A percentile compares a stretch with the other conserved stretches of the same genome.
These are phyloP conservation scores for Lumbricus terrestris DNA, from an alignment of 2,888 invertebrate genomes.

Conservation along the genomic window DNA sequence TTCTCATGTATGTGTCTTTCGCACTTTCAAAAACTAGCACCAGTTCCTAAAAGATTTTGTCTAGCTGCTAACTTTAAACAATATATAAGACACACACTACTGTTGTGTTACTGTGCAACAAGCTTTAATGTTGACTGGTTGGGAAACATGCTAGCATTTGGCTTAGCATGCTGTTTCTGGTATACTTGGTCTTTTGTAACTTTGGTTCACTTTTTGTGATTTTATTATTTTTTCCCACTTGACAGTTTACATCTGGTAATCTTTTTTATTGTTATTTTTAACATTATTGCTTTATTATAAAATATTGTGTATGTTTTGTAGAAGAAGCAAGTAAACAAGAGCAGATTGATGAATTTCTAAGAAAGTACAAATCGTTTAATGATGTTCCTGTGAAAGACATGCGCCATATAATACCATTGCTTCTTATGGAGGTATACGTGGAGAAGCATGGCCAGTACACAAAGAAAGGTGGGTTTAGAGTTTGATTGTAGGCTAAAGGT, in stretches of 20 bases:
- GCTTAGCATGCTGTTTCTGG: neutral
- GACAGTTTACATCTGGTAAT: neutral
- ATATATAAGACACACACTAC: neutral
- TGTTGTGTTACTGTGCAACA: neutral
- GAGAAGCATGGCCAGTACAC: conserved; percentile 9
- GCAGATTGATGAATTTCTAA: conserved; percentile 13
- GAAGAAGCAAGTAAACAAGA: conserved; percentile 7
- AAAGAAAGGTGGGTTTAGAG: conserved; percentile 4
- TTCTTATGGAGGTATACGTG: conserved; percentile 14
- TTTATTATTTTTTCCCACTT: neutral
- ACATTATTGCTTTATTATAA: neutral
- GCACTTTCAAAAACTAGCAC: neutral
- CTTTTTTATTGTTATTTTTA: neutral
- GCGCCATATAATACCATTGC: conserved; percentile 16
- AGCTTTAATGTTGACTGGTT: neutral
- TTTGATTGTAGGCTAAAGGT: neutral
- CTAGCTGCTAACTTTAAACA: neutral
- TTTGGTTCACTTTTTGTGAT: neutral
- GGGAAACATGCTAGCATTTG: neutral
- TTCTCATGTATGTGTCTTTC: neutral
- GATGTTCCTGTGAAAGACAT: conserved; percentile 18
- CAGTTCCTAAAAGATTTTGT: neutral
- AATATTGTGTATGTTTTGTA: neutral
- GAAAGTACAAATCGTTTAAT: neutral
- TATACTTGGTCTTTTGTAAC: neutral